These are phyloP conservation scores for Anolis apletophallus DNA, from an alignment of 2,797 vertebrate species.

Conservation along the genomic window DNA sequence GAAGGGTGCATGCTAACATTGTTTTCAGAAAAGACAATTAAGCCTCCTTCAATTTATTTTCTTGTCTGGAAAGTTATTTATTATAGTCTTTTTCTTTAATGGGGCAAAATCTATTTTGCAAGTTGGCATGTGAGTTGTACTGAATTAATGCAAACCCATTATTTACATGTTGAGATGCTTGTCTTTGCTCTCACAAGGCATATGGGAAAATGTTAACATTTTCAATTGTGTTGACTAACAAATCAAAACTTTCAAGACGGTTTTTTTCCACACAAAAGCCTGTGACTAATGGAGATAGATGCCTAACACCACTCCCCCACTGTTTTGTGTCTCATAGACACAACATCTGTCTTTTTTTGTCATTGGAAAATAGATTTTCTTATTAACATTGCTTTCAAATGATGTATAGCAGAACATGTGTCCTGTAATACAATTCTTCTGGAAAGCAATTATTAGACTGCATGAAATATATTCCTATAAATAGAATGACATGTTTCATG, in stretches of 20 bases:
- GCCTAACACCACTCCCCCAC: background rate
- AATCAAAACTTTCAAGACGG: slow-evolving; percentile 16
- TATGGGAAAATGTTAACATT: background rate
- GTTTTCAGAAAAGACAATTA: slow-evolving; percentile 32
- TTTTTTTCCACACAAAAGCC: slow-evolving; percentile 30
- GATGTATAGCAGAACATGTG: slow-evolving; percentile 2
- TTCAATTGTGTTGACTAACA: slow-evolving; percentile 31
- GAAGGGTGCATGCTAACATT: slow-evolving; percentile 7
- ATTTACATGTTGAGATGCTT: slow-evolving; percentile 6
- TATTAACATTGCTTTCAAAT: slow-evolving; percentile 11
- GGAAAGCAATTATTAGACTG: slow-evolving; percentile 10
- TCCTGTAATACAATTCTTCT: slow-evolving; percentile 8
- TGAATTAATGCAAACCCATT: slow-evolving; percentile 22
- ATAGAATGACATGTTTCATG: background rate
- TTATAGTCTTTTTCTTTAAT: slow-evolving; percentile 39
- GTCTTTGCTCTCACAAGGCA: background rate
- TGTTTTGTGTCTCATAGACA: background rate
- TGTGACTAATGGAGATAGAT: background rate
- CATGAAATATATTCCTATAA: background rate
- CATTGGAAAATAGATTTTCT: background rate
- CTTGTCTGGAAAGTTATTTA: slow-evolving; percentile 47
- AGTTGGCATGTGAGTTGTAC: slow-evolving; percentile 53
- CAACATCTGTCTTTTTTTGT: background rate
- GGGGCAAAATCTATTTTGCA: slow-evolving; percentile 33
- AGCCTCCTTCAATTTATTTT: slow-evolving; percentile 19